These are phyloP conservation scores for Steromphala cineraria DNA, from an alignment of 2,888 invertebrate genomes.

Conservation along the genomic window DNA sequence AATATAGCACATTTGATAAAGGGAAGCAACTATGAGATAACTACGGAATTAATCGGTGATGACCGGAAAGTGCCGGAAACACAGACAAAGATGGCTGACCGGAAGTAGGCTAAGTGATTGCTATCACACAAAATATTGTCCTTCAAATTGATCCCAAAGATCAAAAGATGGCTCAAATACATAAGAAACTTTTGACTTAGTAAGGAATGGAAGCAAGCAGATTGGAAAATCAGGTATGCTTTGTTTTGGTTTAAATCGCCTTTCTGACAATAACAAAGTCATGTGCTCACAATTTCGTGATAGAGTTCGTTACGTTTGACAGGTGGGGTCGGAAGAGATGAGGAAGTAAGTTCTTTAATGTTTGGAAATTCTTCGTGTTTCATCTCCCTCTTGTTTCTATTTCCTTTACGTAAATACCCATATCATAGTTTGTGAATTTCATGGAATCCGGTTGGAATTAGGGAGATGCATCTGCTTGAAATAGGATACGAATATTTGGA, in stretches of 20 bases:
- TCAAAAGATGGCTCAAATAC: slow-evolving; percentile 26
- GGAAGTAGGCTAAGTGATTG: slow-evolving; percentile 55
- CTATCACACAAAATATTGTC: slow-evolving; percentile 19
- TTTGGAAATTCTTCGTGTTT: too few relatives aligned
- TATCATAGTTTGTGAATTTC: too few relatives aligned
- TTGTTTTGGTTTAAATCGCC: not conserved
- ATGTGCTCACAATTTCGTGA: too few relatives aligned
- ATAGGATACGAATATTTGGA: too few relatives aligned
- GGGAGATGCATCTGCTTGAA: too few relatives aligned
- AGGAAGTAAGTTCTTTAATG: too few relatives aligned
- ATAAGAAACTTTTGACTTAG: slow-evolving; percentile 25
- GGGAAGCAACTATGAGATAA: not conserved
- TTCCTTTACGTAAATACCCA: too few relatives aligned
- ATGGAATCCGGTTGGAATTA: too few relatives aligned
- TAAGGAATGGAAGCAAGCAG: slow-evolving; percentile 60
- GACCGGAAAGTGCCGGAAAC: slow-evolving; percentile 21
- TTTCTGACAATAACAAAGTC: too few relatives aligned
- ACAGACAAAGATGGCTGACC: slow-evolving; percentile 51
- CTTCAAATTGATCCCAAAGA: slow-evolving; percentile 5
- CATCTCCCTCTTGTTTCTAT: too few relatives aligned
- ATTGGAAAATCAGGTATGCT: slow-evolving; percentile 58
- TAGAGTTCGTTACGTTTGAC: too few relatives aligned
- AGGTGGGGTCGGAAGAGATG: too few relatives aligned
- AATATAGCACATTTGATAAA: not conserved
- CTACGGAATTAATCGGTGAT: slow-evolving; percentile 11